Percentiles rank a stretch among this genome's conserved stretches.
Conservation (phyloP, 2,888 invertebrate species). For the Nyleta sp. region DNA sequence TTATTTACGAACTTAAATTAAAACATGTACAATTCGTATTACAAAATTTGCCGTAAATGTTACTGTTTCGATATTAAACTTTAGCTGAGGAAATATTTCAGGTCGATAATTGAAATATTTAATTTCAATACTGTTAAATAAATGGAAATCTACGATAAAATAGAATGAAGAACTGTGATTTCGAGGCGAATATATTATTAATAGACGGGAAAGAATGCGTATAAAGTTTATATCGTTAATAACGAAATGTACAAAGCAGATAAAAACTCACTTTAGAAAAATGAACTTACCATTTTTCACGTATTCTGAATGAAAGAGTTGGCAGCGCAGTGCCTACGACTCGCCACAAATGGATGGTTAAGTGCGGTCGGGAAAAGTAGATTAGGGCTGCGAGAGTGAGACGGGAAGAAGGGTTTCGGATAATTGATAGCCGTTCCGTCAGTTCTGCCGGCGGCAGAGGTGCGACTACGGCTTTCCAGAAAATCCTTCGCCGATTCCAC, state of each 20-base stretch:
- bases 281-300: constrained; percentile 71
- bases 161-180: background rate
- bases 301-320: constrained; percentile 57
- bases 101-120: too few relatives aligned
- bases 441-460: constrained; percentile 59
- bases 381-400: constrained; percentile 70
- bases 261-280: constrained; percentile 65
- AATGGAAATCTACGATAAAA: too few relatives aligned
- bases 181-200: background rate
- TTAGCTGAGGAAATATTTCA: too few relatives aligned
- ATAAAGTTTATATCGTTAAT: constrained; percentile 34
- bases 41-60: too few relatives aligned
- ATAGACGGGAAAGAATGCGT: background rate
- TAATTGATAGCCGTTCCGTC: constrained; percentile 74
- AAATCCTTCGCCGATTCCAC: constrained; percentile 58
- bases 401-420: constrained; percentile 65
- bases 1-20: too few relatives aligned
- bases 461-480: constrained; percentile 46
- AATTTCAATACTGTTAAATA: too few relatives aligned
- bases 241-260: constrained; percentile 42
- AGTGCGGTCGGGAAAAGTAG: constrained; percentile 74
- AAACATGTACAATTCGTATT: too few relatives aligned
- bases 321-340: constrained; percentile 52
- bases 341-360: constrained; percentile 71
- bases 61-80: too few relatives aligned